phyloP scores from a whole-genome alignment of 2,113 vertebrate species.

The Myotis brandtii region DNA sequence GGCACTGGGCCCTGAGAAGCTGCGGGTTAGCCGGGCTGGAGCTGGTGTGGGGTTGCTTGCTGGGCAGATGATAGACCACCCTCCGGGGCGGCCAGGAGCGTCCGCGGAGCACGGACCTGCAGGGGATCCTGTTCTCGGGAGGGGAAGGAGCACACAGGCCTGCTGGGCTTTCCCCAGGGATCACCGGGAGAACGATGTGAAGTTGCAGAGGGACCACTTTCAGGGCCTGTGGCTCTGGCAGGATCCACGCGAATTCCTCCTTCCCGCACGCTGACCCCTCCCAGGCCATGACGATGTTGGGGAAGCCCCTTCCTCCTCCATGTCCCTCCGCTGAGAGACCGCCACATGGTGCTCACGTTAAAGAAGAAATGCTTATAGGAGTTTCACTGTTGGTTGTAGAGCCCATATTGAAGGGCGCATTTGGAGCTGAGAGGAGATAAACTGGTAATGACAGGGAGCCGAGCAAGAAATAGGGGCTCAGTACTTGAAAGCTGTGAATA shows the following conservation, averaged over 20 bases:
- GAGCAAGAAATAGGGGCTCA: background rate
- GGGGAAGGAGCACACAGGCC: background rate
- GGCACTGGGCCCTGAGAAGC: background rate
- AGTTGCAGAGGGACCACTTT: background rate
- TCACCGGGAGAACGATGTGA: fast-evolving
- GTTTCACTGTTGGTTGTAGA: background rate
- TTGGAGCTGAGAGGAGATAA: background rate
- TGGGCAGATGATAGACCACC: no score
- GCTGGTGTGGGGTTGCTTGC: background rate
- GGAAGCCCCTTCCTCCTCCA: background rate
- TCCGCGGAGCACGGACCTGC: fast-evolving
- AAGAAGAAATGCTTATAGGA: background rate
- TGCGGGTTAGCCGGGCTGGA: background rate
- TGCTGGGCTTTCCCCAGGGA: no score
- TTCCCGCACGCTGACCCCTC: background rate
- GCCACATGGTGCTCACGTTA: background rate
- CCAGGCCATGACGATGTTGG: background rate
- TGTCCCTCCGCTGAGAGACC: background rate
- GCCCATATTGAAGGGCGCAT: background rate
- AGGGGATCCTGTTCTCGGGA: background rate
- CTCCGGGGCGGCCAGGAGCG: background rate
- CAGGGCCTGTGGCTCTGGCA: background rate
- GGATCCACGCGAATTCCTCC: fast-evolving
- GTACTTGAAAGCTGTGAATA: background rate
- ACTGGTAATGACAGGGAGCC: background rate